Percentiles rank a stretch among this genome's conserved stretches.
These are phyloP conservation scores for Vultur gryphus DNA, from an alignment of 2,797 vertebrate species.

Conservation along the genomic window DNA sequence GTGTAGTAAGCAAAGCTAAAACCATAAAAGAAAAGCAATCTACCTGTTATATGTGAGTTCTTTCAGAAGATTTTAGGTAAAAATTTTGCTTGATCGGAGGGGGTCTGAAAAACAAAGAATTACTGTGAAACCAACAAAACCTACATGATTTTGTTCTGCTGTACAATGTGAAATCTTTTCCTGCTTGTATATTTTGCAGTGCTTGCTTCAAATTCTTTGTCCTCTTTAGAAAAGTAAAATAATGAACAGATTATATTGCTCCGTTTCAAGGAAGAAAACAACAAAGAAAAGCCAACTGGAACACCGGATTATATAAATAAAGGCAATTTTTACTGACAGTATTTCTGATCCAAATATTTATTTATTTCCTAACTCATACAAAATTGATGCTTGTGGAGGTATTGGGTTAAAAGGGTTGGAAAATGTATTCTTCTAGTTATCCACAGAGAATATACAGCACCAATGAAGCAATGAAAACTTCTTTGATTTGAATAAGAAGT, in stretches of 20 bases:
- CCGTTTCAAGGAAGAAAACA: conserved; percentile 19
- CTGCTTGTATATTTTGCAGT: not conserved
- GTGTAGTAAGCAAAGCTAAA: not conserved
- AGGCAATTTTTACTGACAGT: conserved; percentile 28
- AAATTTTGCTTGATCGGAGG: not conserved
- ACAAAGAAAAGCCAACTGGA: not conserved
- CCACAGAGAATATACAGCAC: conserved; percentile 18
- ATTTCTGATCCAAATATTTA: conserved; percentile 52
- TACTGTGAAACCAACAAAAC: not conserved
- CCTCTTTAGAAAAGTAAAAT: not conserved
- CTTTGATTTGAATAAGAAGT: conserved; percentile 15
- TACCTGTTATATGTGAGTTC: not conserved
- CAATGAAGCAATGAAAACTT: not conserved
- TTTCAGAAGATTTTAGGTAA: not conserved
- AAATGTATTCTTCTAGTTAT: conserved; percentile 14
- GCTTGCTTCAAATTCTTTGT: not conserved
- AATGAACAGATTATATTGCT: not conserved
- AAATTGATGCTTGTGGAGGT: conserved; percentile 26
- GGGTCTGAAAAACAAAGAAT: not conserved
- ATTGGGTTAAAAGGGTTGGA: conserved; percentile 1
- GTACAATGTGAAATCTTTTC: not conserved
- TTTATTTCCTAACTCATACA: conserved; percentile 48
- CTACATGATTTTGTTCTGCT: not conserved
- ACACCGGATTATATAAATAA: not conserved
- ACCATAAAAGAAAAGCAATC: not conserved